Percentiles rank a stretch among this genome's conserved stretches.
These are phyloP conservation scores for Pegoplata infirma DNA, from an alignment of 2,888 invertebrate species.

Conservation along the genomic window DNA sequence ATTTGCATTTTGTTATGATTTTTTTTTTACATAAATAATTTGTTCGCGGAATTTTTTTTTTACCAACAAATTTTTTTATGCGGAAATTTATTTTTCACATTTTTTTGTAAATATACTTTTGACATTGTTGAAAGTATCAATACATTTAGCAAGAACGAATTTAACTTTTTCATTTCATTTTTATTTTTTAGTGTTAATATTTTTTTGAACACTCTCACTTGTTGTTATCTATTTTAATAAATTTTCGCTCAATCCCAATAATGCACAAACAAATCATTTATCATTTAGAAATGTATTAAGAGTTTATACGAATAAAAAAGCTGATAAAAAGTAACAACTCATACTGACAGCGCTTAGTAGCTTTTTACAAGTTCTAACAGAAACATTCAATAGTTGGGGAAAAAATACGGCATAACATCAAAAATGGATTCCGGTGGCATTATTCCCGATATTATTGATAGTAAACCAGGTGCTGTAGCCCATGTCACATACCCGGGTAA, in stretches of 20 bases:
- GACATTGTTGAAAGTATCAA: no score
- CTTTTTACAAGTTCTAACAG: background rate
- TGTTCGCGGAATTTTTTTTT: no score
- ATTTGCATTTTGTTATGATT: no score
- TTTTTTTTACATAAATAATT: no score
- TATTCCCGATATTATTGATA: slow-evolving; percentile 73
- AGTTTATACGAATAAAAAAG: background rate
- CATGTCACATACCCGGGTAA: slow-evolving; percentile 73
- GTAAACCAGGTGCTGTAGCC: slow-evolving; percentile 67
- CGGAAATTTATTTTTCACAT: no score
- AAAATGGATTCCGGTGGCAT: slow-evolving; percentile 71
- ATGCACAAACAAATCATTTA: background rate
- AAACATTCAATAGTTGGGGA: background rate
- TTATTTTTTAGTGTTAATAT: no score
- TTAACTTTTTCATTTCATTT: no score
- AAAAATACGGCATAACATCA: background rate
- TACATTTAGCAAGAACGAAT: no score
- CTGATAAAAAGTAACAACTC: slow-evolving; percentile 16
- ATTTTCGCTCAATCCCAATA: background rate
- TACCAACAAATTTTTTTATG: no score
- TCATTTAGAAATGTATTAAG: background rate
- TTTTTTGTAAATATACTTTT: no score
- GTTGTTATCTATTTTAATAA: background rate
- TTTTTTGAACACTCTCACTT: no score
- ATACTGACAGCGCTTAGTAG: background rate